Evolutionary conservation across 2,888 invertebrate species (phyloP), one percentile per base, ranked within the genome.

Genomic region (Oxyteleia sp.): DNA sequence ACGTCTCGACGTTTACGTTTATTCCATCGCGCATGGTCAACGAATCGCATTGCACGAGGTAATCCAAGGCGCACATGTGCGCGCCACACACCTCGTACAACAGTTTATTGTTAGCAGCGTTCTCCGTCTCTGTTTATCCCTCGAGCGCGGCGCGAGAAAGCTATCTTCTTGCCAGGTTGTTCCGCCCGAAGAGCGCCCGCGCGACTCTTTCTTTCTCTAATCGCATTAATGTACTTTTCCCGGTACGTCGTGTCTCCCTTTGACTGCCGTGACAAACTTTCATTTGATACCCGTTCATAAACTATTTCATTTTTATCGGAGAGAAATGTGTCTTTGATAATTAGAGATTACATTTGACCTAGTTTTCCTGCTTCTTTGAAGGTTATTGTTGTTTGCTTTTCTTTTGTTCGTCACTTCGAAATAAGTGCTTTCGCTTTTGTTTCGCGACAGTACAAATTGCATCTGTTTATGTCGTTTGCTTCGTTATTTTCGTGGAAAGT

Each of bases 51-150:
- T 71, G 75, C 84, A 82, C 76, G 76, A 82, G 84, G 86, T 86
- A 86, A 84, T 81, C 75, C 69, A 83, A 78, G 51, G 82, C 84
- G 89, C 88, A 91, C 91, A 91, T 90, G 91, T 90, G 91, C 87
- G 91, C 87, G 86, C 89, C 89, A 89, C 91, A 91, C 91, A 90
- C 90, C 88, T 89, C 88, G 89, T 72, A 88, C 84, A 84, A 87
- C 88, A 90, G 89, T 91, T 91, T 91, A 91, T 90, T 90, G 87
- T 90, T 89, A 84, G 87, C 82, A 82, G 84, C 64, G n/a, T 63
- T 68, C 75, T 68, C 72, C 69, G 74, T 75, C 74, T 75, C 64
- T 16, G 53, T 61, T 68, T 78, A 59, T 69, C 57, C 29, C 41
- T 18, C 20, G 32, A 38, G 49, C 41, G 38, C 68, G 13, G 20